Conservation (phyloP, 2,113 vertebrate genomes). For the Epinephelus lanceolatus region DNA sequence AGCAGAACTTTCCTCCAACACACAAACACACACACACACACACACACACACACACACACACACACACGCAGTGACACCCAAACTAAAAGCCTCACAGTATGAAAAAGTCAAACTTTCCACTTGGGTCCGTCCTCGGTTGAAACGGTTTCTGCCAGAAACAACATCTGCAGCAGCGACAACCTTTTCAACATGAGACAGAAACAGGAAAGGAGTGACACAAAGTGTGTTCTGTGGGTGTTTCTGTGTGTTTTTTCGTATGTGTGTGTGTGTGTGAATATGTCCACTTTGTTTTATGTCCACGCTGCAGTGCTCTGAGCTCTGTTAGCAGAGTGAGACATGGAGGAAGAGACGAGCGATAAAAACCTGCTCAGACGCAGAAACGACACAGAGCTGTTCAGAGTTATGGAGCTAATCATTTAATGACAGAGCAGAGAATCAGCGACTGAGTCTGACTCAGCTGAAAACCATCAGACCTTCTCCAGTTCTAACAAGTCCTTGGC, state of each 20-base stretch:
- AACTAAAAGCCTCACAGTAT: constrained; percentile 10
- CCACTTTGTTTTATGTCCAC: background rate
- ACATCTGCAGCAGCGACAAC: constrained; percentile 41
- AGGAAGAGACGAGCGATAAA: background rate
- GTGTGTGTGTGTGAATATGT: background rate
- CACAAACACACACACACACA: constrained; percentile 12
- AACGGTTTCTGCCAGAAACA: constrained; percentile 56
- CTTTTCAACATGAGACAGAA: background rate
- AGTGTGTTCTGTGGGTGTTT: constrained; percentile 1
- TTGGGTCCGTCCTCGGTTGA: constrained; percentile 28
- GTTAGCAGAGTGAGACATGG: background rate
- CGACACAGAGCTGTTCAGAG: constrained; percentile 12
- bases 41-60: constrained; percentile 1
- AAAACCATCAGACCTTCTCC: constrained; percentile 41
- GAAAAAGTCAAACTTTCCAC: constrained; percentile 55
- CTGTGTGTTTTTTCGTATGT: background rate
- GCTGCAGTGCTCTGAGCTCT: background rate
- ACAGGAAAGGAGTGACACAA: constrained; percentile 6
- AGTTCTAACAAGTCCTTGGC: constrained; percentile 50
- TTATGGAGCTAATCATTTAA: constrained; percentile 51
- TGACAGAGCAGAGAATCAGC: constrained; percentile 44
- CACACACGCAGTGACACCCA: constrained; percentile 27
- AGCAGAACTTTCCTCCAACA: constrained; percentile 31
- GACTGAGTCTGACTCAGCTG: constrained; percentile 56
- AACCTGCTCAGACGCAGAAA: constrained; percentile 53